phyloP scores from a whole-genome alignment of 2,113 vertebrate genomes.

The Phalacrocorax pelagicus region DNA sequence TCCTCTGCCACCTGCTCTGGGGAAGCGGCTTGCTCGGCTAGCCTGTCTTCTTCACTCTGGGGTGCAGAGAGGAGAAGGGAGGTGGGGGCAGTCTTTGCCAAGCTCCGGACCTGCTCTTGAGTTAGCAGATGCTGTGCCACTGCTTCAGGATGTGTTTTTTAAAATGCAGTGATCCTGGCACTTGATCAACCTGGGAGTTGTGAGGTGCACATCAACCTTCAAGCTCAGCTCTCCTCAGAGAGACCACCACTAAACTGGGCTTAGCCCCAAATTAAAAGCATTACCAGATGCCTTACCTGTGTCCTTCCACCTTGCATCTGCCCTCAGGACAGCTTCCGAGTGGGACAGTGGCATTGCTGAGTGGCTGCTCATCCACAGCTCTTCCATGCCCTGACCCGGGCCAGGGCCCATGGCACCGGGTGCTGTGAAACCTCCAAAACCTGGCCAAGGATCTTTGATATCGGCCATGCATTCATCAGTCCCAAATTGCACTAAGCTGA shows the following conservation, averaged over 20 bases:
- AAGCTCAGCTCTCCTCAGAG: neutral
- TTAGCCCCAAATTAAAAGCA: neutral
- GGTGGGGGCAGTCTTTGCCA: neutral
- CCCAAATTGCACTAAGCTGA: neutral
- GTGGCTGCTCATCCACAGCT: neutral
- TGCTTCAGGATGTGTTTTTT: neutral
- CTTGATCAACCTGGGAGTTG: rapidly evolving
- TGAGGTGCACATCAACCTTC: too few relatives aligned
- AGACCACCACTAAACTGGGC: rapidly evolving
- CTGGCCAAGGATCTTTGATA: neutral
- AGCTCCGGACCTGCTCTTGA: neutral
- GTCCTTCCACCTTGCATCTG: neutral
- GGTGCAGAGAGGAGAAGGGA: neutral
- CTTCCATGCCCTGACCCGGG: neutral
- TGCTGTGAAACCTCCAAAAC: neutral
- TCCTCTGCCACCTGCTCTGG: neutral
- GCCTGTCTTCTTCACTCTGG: neutral
- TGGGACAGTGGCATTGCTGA: neutral
- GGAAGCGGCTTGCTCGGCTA: neutral
- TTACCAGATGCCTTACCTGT: neutral
- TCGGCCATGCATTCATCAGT: neutral
- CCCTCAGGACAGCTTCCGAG: rapidly evolving
- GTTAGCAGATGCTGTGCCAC: neutral
- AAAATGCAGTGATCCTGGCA: neutral
- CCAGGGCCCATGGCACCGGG: too few relatives aligned